Evolutionary conservation across 2,888 invertebrate genomes (phyloP), one percentile per base, ranked within the genome.

Genomic region (Drosophila silvestris): DNA sequence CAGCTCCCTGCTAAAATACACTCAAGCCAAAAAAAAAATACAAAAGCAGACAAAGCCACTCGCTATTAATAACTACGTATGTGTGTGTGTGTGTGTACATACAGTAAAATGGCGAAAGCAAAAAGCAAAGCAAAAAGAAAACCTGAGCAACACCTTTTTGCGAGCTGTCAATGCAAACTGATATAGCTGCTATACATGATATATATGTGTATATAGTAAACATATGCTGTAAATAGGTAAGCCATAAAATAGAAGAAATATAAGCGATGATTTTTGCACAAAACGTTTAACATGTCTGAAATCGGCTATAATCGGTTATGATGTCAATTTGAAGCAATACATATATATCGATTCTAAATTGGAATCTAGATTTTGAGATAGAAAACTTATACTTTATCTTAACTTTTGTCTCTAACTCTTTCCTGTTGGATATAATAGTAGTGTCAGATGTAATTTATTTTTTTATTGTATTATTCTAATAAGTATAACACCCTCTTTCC

Each of bases 211-310:
- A 32, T n/a, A 53, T 32, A 32, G 30, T 32, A 32, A n/a, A 53
- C n/a, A 33, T 22, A 22, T 33, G 22, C 65, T 51, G 60, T 35
- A 61, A 60, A 50, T 60, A 60, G 64, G 64, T 65, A 65, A 65
- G 64, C 64, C 14, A 37, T 14, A 35, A 59, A 33, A 26, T 19
- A 26, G 10, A 51, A 30, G 19, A 28, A 19, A 28, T 30, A 30
- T 63, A 26, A 63, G 58, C 58, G 7, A 41, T 10, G 33, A n/a
- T 14, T 12, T 22, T n/a, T 30, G 4, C 10, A 28, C 5, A 22
- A 16, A 10, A n/a, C 6, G 30, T 6, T 30, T n/a, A 19, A n/a
- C 6, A 30, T 30, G 9, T 26, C 47, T 26, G 26, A 47, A 47
- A 26, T 16, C 16, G 47, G 16, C 5, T 26, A 16, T 47, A 16